A percentile compares a stretch with the other conserved stretches of the same genome.
Conservation (phyloP, 1,140 invertebrate species). For the Drosophila mauritiana region DNA sequence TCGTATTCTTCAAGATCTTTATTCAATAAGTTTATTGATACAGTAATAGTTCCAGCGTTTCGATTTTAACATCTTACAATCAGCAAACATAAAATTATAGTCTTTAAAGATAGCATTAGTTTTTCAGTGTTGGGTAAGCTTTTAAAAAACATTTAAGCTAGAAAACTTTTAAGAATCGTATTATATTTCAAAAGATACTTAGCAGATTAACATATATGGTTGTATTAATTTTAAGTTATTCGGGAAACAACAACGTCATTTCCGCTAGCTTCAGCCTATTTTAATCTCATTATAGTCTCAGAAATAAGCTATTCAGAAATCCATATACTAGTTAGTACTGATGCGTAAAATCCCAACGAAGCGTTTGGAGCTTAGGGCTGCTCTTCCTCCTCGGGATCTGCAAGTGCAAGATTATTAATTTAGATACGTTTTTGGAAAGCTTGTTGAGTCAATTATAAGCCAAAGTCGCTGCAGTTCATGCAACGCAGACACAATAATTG, state of each 20-base stretch:
- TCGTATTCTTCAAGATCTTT: not conserved
- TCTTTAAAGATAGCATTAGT: too few species aligned
- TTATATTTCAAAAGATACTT: too few species aligned
- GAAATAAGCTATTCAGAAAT: conserved; percentile 27
- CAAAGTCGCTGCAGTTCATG: conserved; percentile 2
- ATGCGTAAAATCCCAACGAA: conserved; percentile 32
- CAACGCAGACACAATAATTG: conserved; percentile 49
- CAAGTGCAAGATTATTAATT: conserved; percentile 26
- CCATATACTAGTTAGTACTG: conserved; percentile 15
- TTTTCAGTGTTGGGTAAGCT: too few species aligned
- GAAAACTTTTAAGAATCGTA: too few species aligned
- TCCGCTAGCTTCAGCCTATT: conserved; percentile 26
- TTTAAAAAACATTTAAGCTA: too few species aligned
- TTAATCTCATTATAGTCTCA: conserved; percentile 31
- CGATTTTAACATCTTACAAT: too few species aligned
- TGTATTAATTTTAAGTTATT: not conserved
- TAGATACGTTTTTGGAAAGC: conserved; percentile 27
- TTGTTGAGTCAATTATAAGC: conserved; percentile 43
- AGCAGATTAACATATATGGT: too few species aligned
- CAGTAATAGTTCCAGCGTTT: not conserved
- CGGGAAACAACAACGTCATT: not conserved
- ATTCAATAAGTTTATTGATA: not conserved
- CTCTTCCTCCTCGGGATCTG: conserved; percentile 14
- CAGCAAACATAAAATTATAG: not conserved
- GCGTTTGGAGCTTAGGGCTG: conserved; percentile 5